Conservation (phyloP, 2,113 vertebrate genomes). For the Rhinopomastus cyanomelas region DNA sequence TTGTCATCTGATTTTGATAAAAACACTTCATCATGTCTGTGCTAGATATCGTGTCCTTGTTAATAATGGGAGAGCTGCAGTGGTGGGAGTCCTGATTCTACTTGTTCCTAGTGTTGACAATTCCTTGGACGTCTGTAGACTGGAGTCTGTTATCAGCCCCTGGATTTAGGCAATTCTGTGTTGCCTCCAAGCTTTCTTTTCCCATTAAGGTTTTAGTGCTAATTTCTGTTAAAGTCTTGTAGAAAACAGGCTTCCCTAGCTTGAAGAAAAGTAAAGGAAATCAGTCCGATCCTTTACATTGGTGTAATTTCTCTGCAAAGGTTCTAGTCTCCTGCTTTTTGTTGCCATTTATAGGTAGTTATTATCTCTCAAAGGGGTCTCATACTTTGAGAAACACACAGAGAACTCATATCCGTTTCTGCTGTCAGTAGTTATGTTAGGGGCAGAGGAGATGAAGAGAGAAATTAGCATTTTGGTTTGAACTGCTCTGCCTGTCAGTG, state of each 20-base stretch:
- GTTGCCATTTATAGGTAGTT: not conserved
- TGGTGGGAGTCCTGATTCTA: not conserved
- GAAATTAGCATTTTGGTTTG: not conserved
- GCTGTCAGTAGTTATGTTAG: not conserved
- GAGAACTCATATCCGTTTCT: not conserved
- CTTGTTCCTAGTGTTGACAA: conserved; percentile 45
- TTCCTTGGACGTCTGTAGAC: not conserved
- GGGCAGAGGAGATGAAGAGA: not conserved
- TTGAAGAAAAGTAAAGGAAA: not conserved
- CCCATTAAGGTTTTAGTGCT: not conserved
- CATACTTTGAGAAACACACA: not conserved
- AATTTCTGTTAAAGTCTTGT: not conserved
- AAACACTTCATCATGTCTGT: conserved; percentile 11
- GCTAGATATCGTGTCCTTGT: not conserved
- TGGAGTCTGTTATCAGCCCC: conserved; percentile 39
- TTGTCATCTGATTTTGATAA: conserved; percentile 52
- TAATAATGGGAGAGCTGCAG: conserved; percentile 17
- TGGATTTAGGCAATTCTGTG: not conserved
- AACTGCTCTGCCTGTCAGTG: not conserved
- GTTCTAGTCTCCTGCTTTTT: not conserved
- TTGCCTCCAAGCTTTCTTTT: conserved; percentile 35
- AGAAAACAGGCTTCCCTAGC: not conserved
- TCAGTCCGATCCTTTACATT: not conserved
- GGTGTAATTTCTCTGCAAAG: not conserved
- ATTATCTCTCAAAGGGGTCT: not conserved